Evolutionary conservation across 1,140 invertebrate genomes (phyloP).

Genomic region (Drosophila saltans): DNA sequence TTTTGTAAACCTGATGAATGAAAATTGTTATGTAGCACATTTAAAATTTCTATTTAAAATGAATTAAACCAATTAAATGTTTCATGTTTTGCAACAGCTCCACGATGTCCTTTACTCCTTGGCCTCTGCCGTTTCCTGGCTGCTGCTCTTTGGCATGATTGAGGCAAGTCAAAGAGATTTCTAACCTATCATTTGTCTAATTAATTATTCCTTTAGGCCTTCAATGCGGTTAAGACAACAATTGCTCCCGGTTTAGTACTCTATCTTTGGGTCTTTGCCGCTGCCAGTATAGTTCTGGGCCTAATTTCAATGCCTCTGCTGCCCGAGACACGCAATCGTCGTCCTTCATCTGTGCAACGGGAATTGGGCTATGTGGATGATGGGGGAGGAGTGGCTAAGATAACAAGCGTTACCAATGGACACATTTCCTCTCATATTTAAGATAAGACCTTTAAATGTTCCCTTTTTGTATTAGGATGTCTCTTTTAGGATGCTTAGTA

Average conservation of each 20-base stretch:
- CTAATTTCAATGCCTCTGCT: slow-evolving; percentile 58
- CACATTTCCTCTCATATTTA: slow-evolving; percentile 57
- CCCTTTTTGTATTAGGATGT: background rate
- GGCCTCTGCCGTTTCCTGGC: slow-evolving; percentile 57
- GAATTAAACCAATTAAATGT: background rate
- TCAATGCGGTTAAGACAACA: slow-evolving; percentile 59
- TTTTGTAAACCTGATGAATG: too few relatives aligned
- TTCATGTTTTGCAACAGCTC: slow-evolving; percentile 32
- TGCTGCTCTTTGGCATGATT: slow-evolving; percentile 71
- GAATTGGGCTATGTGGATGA: slow-evolving; percentile 58
- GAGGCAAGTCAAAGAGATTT: slow-evolving; percentile 38
- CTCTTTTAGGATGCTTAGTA: slow-evolving; percentile 25
- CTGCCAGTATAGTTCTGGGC: slow-evolving; percentile 58
- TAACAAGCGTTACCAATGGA: slow-evolving; percentile 42
- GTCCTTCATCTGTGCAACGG: slow-evolving; percentile 57
- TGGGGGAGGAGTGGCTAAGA: slow-evolving; percentile 52
- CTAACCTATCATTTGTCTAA: background rate
- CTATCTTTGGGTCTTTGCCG: slow-evolving; percentile 69
- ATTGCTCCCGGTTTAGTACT: slow-evolving; percentile 44
- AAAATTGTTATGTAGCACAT: too few relatives aligned
- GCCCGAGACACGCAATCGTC: slow-evolving; percentile 64
- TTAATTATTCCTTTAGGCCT: slow-evolving; percentile 40
- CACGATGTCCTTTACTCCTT: slow-evolving; percentile 66
- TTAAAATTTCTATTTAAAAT: too few relatives aligned
- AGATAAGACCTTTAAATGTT: background rate